Percentiles rank a stretch among this genome's conserved stretches.
Conservation (phyloP, 2,888 invertebrate genomes). For the Dinocampus coccinellae region DNA sequence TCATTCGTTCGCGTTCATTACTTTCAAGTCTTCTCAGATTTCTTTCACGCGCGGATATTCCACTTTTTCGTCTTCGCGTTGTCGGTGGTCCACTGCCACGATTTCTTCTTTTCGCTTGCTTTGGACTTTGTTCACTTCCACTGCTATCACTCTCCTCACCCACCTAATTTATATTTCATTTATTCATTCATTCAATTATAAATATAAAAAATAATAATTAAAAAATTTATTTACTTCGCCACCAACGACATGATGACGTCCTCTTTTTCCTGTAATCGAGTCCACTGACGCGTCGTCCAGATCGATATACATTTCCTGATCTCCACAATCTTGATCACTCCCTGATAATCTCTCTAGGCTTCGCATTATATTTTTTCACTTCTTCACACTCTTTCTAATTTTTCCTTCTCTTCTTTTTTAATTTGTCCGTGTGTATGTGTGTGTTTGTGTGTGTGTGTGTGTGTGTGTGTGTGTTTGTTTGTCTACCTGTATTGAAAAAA, state of each 20-base stretch:
- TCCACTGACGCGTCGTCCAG: constrained; percentile 68
- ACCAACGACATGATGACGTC: constrained; percentile 65
- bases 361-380: constrained; percentile 62
- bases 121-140: constrained; percentile 66
- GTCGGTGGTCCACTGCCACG: constrained; percentile 62
- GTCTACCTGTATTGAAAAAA: background rate
- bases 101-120: constrained; percentile 66
- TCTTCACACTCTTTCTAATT: no score
- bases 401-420: no score
- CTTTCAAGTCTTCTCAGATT: constrained; percentile 89
- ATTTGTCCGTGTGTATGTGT: no score
- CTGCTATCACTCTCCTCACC: constrained; percentile 68
- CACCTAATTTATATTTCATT: constrained; percentile 51
- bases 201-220: no score
- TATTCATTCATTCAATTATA: background rate
- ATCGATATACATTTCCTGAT: constrained; percentile 69
- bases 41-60: constrained; percentile 85
- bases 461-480: background rate
- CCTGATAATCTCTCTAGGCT: constrained; percentile 67
- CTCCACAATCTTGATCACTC: constrained; percentile 67
- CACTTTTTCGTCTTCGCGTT: constrained; percentile 78
- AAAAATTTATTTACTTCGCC: constrained; percentile 61
- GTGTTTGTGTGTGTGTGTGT: no score
- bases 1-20: constrained; percentile 90
- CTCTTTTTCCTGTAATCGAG: constrained; percentile 67